Evolutionary conservation across 2,113 vertebrate species (phyloP).

Genomic region (Nothobranchius furzeri): DNA sequence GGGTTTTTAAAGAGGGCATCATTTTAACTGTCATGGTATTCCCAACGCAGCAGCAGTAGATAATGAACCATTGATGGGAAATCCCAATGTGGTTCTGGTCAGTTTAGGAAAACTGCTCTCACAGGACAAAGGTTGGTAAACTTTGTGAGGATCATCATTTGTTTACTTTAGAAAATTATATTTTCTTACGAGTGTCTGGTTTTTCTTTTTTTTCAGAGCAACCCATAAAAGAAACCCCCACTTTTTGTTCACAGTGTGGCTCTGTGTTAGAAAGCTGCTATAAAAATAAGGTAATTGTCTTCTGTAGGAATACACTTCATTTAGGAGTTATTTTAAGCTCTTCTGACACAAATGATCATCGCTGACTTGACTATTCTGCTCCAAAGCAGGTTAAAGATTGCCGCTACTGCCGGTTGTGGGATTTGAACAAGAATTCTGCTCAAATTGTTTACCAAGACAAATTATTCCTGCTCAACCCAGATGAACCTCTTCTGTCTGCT

Average conservation of each 20-base stretch:
- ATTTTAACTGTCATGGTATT: not conserved
- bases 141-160: conserved; percentile 5
- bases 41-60: conserved; percentile 29
- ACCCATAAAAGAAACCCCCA: conserved; percentile 43
- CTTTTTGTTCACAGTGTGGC: conserved; percentile 61
- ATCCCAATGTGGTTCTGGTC: conserved; percentile 77
- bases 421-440: not conserved
- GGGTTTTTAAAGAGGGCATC: not conserved
- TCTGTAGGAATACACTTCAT: not conserved
- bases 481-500: conserved; percentile 2
- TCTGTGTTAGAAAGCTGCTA: conserved; percentile 63
- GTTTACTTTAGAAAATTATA: not conserved
- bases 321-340: not conserved
- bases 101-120: conserved; percentile 70
- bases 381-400: conserved; percentile 58
- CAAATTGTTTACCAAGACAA: conserved; percentile 31
- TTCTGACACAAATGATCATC: too few species aligned
- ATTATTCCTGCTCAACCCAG: conserved; percentile 54
- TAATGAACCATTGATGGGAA: conserved; percentile 62
- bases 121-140: conserved; percentile 65
- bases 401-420: conserved; percentile 66
- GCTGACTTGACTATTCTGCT: not conserved
- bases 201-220: conserved; percentile 53
- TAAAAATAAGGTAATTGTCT: conserved; percentile 58
- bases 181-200: not conserved